These are phyloP conservation scores for Sebastes schlegelii DNA, from an alignment of 2,113 vertebrate genomes.

Conservation along the genomic window DNA sequence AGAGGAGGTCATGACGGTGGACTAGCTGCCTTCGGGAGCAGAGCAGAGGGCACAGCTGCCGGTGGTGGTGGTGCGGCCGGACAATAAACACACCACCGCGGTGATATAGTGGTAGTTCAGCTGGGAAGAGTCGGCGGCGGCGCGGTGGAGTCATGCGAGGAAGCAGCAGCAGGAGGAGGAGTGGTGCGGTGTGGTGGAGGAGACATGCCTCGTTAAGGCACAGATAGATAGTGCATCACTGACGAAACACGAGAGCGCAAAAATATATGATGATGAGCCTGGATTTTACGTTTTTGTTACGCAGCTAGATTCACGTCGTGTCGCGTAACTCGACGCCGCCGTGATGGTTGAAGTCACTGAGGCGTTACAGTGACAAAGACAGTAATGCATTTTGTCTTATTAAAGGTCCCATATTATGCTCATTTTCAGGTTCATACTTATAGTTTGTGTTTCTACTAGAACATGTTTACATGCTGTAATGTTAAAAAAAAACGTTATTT, in stretches of 20 bases:
- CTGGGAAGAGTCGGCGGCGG: constrained; percentile 45
- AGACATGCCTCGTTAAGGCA: constrained; percentile 13
- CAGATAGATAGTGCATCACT: constrained; percentile 59
- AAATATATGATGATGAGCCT: constrained; percentile 49
- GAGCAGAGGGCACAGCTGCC: constrained; percentile 62
- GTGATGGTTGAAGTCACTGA: neutral
- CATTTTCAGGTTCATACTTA: too few relatives aligned
- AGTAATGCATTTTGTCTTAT: too few relatives aligned
- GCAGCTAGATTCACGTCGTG: constrained; percentile 61
- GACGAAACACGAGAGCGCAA: constrained; percentile 61
- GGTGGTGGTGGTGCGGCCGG: constrained; percentile 40
- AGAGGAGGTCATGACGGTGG: constrained; percentile 72
- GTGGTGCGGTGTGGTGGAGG: neutral
- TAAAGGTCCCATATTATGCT: too few relatives aligned
- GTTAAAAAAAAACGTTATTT: too few relatives aligned
- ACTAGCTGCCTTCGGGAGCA: constrained; percentile 45
- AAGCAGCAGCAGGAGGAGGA: constrained; percentile 19
- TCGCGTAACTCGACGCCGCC: constrained; percentile 48
- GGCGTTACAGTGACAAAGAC: constrained; percentile 14
- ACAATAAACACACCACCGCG: neutral
- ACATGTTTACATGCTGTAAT: too few relatives aligned
- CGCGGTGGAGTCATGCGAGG: constrained; percentile 34
- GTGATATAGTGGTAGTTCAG: neutral
- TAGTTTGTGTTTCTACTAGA: too few relatives aligned
- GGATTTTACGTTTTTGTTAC: constrained; percentile 61